Conservation (phyloP, 2,113 vertebrate genomes). For the Lophura nycthemera region DNA sequence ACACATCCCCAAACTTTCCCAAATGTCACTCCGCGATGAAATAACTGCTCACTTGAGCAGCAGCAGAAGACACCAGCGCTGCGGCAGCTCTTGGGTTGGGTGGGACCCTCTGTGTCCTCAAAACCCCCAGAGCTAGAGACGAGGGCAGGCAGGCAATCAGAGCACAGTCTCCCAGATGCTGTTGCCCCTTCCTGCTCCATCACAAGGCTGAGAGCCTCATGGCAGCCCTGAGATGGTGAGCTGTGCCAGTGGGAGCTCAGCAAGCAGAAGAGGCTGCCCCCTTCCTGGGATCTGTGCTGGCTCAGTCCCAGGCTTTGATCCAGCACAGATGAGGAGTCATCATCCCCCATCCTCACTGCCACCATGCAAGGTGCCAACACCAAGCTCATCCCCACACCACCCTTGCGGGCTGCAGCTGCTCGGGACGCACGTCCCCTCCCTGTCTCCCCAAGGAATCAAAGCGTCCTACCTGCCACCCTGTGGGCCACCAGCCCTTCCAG, state of each 20-base stretch:
- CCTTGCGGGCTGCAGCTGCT: rapidly evolving
- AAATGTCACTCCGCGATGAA: neutral
- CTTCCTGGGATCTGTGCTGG: no score
- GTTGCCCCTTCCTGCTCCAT: neutral
- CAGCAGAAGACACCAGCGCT: neutral
- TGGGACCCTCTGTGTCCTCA: neutral
- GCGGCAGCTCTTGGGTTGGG: neutral
- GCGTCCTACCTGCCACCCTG: conserved; percentile 91
- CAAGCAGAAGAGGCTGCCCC: neutral
- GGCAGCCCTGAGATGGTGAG: neutral
- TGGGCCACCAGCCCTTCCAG: conserved; percentile 95
- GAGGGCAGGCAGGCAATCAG: neutral
- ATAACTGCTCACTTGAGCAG: neutral
- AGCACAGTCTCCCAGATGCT: neutral
- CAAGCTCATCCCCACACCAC: neutral
- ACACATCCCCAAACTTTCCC: conserved; percentile 7
- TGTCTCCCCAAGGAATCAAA: conserved; percentile 28
- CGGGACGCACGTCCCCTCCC: neutral
- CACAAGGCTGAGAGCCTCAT: neutral
- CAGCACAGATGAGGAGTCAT: rapidly evolving
- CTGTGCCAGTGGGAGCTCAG: neutral
- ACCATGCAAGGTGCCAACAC: neutral
- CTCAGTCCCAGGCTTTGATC: neutral
- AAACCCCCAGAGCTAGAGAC: neutral
- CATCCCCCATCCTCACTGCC: neutral